Evolutionary conservation across 2,888 invertebrate species (phyloP).

Genomic region (Eristalis tenax): DNA sequence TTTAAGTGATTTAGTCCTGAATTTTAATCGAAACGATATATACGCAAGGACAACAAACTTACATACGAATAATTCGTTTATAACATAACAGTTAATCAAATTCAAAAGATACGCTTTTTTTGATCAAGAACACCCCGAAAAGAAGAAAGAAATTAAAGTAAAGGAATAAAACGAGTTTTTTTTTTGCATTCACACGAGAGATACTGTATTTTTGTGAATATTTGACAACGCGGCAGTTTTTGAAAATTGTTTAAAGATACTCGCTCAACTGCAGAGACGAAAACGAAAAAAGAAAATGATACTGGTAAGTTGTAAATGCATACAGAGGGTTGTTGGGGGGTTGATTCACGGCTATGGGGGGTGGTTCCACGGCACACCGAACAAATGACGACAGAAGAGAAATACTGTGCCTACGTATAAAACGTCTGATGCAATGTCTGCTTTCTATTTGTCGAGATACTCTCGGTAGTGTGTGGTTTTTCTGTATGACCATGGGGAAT

Average conservation of each 20-base stretch:
- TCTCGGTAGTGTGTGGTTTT: neutral
- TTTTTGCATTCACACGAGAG: neutral
- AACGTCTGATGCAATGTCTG: slow-evolving; percentile 77
- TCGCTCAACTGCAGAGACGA: slow-evolving; percentile 43
- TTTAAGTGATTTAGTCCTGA: slow-evolving; percentile 78
- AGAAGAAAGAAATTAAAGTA: neutral
- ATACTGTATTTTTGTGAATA: neutral
- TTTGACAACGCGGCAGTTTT: neutral
- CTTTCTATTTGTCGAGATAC: slow-evolving; percentile 73
- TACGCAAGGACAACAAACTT: slow-evolving; percentile 78
- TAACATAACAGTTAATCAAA: slow-evolving; percentile 79
- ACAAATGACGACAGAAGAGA: slow-evolving; percentile 2
- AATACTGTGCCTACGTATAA: neutral
- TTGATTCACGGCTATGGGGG: neutral
- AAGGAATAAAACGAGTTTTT: neutral
- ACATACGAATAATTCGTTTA: slow-evolving; percentile 80
- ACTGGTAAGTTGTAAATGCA: slow-evolving; percentile 52
- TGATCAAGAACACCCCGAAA: neutral
- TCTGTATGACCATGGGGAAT: neutral
- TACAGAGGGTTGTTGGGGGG: neutral
- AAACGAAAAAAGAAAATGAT: slow-evolving; percentile 55
- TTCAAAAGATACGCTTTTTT: slow-evolving; percentile 31
- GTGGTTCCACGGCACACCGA: neutral
- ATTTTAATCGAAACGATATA: slow-evolving; percentile 78
- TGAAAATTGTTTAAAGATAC: slow-evolving; percentile 15